Conservation (phyloP, 2,888 invertebrate genomes). For the Herminia tarsipennalis region DNA sequence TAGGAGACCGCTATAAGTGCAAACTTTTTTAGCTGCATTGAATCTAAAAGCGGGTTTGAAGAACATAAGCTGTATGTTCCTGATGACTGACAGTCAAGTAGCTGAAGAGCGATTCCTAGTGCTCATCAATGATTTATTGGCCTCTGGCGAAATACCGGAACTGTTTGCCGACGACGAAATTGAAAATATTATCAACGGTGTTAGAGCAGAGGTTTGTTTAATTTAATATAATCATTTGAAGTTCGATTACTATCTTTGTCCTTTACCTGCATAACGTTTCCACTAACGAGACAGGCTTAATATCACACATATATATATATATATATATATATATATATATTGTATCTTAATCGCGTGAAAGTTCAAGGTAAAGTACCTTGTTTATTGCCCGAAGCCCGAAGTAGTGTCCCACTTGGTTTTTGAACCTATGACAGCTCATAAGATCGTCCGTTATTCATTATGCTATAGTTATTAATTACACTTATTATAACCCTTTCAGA, state of each 20-base stretch:
- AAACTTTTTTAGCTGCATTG: conserved; percentile 87
- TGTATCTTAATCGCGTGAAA: no score
- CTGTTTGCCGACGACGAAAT: conserved; percentile 95
- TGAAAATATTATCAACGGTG: conserved; percentile 92
- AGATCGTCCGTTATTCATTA: no score
- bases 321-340: no score
- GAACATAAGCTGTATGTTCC: conserved; percentile 93
- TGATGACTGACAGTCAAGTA: conserved; percentile 98
- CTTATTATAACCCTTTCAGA: conserved; percentile 65
- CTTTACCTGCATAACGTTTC: no score
- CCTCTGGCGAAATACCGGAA: conserved; percentile 97
- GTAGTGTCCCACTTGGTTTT: no score
- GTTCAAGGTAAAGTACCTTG: no score
- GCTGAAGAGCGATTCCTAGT: conserved; percentile 96
- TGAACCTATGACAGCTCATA: no score
- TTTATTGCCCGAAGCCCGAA: no score
- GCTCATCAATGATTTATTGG: conserved; percentile 96
- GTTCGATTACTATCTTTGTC: no score
- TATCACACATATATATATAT: no score
- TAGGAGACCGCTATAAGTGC: no score
- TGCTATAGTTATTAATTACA: neutral
- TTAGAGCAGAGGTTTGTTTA: conserved; percentile 88
- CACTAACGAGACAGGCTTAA: no score
- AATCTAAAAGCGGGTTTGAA: conserved; percentile 96
- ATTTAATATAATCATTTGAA: neutral